Evolutionary conservation across 2,797 vertebrate genomes (phyloP).

Genomic region (Limnodromus scolopaceus): DNA sequence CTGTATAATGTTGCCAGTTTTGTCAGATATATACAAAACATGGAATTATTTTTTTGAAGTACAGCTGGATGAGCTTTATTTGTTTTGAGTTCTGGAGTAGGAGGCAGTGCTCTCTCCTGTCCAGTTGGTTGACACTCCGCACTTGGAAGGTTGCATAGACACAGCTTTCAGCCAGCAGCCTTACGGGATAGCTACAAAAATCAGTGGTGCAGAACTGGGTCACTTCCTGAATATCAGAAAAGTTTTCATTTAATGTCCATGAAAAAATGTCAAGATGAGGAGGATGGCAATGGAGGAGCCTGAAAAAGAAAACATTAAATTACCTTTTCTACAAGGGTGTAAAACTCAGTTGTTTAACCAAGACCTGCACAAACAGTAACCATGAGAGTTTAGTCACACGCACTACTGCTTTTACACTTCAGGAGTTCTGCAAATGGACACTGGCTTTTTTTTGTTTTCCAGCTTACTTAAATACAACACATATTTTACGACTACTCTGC

Average conservation of each 20-base stretch:
- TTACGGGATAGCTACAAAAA: slow-evolving; percentile 95
- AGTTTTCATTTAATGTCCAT: slow-evolving; percentile 85
- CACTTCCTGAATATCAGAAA: slow-evolving; percentile 99
- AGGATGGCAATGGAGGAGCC: slow-evolving; percentile 95
- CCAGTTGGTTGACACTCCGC: slow-evolving; percentile 87
- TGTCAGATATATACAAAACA: slow-evolving; percentile 96
- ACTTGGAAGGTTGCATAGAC: slow-evolving; percentile 99
- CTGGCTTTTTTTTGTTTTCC: background rate
- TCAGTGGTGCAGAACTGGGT: slow-evolving; percentile 92
- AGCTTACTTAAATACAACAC: background rate
- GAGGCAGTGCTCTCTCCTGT: slow-evolving; percentile 85
- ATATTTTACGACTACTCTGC: background rate
- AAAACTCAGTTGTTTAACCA: slow-evolving; percentile 5
- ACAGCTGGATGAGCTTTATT: slow-evolving; percentile 88
- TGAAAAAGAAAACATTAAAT: slow-evolving; percentile 77
- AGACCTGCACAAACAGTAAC: slow-evolving; percentile 17
- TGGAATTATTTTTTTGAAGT: slow-evolving; percentile 85
- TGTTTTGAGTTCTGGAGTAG: slow-evolving; percentile 86
- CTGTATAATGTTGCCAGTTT: slow-evolving; percentile 92
- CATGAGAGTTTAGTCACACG: background rate
- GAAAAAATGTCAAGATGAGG: slow-evolving; percentile 94
- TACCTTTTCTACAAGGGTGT: slow-evolving; percentile 66
- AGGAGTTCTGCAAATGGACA: background rate
- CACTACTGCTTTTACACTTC: background rate
- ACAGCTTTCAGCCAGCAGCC: slow-evolving; percentile 98